Base-by-base conservation (phyloP, 2,888 invertebrate genomes). In the Parasteatoda lunata region DNA sequence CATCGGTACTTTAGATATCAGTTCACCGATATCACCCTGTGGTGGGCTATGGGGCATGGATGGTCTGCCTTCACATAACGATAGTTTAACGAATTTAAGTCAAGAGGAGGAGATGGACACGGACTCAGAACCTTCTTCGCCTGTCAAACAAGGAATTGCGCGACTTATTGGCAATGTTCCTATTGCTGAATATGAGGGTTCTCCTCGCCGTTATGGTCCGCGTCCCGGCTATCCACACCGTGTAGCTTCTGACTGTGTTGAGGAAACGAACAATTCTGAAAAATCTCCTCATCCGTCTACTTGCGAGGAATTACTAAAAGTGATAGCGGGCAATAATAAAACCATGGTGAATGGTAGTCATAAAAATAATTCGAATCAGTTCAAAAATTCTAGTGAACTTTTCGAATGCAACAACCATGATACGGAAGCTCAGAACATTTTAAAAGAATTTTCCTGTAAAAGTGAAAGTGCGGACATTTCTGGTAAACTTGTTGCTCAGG, bases 171-270 rank as follows among this genome's bases (percentile, higher is more conserved):
- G 96, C 72, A 95, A 94, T 92, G 93, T 96, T 90, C 97, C 97
- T n/a, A 97, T 97, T 90, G 97, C 97, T 45, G 96, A 97, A 91
- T 97, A 97, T 91, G 97, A 97, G 90, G 97, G 96, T 15, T 97
- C 97, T 68, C 97, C 97, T 15, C 93, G 97, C 90, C 94, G 97
- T 90, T 97, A 97, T 91, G 97, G 97, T 5, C 94, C 95, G 84
- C 93, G 94, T 49, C 97, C 97, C 75, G 97, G 97, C 15, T 97
- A 97, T 93, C 97, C 97, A 89, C 96, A 97, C 91, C 89, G 91
- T 15, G 90, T 91, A 52, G 59, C 86, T 65, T 73, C 84, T 11
- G 88, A 89, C 11, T 77, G 54, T n/a, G 75, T 45, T 54, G 15
- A 30, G 5, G 88, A 84, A 30, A 30, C 66, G 45, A 77, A 81